Evolutionary conservation across 2,888 invertebrate genomes (phyloP).

Genomic region (Coleophora deauratella): DNA sequence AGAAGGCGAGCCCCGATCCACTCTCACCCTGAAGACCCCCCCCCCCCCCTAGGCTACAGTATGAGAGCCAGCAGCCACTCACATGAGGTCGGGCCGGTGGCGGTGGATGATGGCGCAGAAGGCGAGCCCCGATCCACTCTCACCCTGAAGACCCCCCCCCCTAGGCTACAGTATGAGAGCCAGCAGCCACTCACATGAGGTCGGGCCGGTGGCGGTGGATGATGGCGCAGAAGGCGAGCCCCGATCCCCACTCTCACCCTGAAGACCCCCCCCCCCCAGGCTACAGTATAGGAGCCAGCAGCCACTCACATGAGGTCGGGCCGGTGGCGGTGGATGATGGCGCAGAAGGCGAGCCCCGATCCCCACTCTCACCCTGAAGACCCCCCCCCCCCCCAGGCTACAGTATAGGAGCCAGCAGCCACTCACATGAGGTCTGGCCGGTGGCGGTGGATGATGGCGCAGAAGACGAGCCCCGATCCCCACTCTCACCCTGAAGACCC

Average conservation of each 20-base stretch:
- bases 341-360: slow-evolving; percentile 96
- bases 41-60: slow-evolving; percentile 48
- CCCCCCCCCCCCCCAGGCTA: background rate
- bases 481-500: background rate
- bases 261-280: background rate
- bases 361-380: slow-evolving; percentile 30
- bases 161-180: too few relatives aligned
- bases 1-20: slow-evolving; percentile 92
- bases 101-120: slow-evolving; percentile 91
- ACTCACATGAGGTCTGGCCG: slow-evolving; percentile 81
- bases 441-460: slow-evolving; percentile 91
- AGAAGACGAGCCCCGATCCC: slow-evolving; percentile 18
- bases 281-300: too few relatives aligned
- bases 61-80: too few relatives aligned
- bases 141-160: background rate
- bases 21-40: background rate
- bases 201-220: slow-evolving; percentile 94
- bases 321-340: slow-evolving; percentile 92
- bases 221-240: slow-evolving; percentile 96
- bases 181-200: slow-evolving; percentile 42
- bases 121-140: background rate
- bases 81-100: slow-evolving; percentile 84
- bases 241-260: slow-evolving; percentile 73
- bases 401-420: too few relatives aligned
- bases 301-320: slow-evolving; percentile 89